Conservation (phyloP, 2,888 invertebrate species). For the Euzetes globulus region DNA sequence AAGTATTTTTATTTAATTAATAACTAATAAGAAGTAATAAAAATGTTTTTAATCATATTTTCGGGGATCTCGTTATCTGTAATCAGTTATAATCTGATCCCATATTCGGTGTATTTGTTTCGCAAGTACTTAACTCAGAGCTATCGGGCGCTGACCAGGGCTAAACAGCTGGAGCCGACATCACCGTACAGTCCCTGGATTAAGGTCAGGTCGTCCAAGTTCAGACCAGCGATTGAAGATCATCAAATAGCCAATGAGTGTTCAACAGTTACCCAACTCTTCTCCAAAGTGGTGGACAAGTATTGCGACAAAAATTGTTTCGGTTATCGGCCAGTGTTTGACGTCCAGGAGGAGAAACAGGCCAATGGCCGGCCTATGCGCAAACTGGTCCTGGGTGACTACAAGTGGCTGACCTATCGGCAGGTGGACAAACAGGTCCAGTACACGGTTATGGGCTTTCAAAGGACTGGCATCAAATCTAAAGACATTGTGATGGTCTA, state of each 20-base stretch:
- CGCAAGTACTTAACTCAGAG: too few species aligned
- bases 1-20: too few species aligned
- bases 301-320: conserved; percentile 68
- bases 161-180: conserved; percentile 15
- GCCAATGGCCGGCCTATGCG: conserved; percentile 90
- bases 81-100: too few species aligned
- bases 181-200: conserved; percentile 24
- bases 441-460: conserved; percentile 74
- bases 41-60: too few species aligned
- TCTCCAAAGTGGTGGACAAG: conserved; percentile 66
- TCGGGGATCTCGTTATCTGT: too few species aligned
- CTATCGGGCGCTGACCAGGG: not conserved
- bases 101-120: too few species aligned
- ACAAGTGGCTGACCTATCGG: conserved; percentile 75
- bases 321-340: conserved; percentile 80
- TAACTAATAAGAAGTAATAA: too few species aligned
- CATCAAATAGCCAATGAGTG: conserved; percentile 8
- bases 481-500: conserved; percentile 78
- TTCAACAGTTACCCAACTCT: conserved; percentile 56
- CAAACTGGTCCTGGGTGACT: conserved; percentile 90
- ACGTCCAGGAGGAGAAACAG: conserved; percentile 89
- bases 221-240: not conserved
- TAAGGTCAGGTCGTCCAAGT: not conserved
- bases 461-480: conserved; percentile 63
- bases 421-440: conserved; percentile 67